Evolutionary conservation across 2,113 vertebrate species (phyloP), one percentile per base, ranked within the genome.

Genomic region (Lampris megalopsis): DNA sequence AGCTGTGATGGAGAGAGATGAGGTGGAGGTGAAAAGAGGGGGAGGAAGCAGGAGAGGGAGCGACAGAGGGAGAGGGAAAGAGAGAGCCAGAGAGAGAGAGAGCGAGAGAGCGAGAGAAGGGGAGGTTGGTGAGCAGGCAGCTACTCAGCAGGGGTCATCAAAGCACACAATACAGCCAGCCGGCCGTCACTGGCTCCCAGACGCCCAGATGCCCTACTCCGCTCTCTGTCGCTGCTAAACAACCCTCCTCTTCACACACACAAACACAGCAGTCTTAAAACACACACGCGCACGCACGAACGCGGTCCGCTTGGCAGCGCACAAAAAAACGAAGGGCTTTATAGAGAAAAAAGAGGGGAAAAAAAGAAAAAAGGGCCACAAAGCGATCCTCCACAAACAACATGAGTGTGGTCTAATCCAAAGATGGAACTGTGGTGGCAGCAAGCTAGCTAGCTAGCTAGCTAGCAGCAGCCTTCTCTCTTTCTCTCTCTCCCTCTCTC

Each of bases 91-190:
- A 56, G 66, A 58, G 69, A 74, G 74, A 69, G 85, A 73, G 89
- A 83, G 81, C 24, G 75, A 88, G 88, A 54, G 77, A 65, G 76
- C 56, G 63, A 71, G 65, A 73, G 89, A 83, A 82, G 84, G 76
- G 88, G 84, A 77, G 91, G 91, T 91, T 94, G 92, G 91, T 95
- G 96, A 96, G 89, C 95, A 96, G 94, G 92, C 90, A 88, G 93
- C 95, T 95, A 97, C 94, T 93, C 97, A 95, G 96, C 94, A 90
- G 95, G 96, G 95, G 95, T 97, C 97, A 97, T 96, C 94, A 93
- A 96, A 94, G 92, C 95, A 96, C 95, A 97, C 96, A 97, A 97
- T 95, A 95, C 94, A 95, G 95, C 87, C 92, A 83, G 89, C 82
- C 86, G 78, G 85, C 86, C 68, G 83, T 84, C 78, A 65, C 92